Base-by-base conservation (phyloP, 1,140 invertebrate species). In the Cotesia chilonis region DNA sequence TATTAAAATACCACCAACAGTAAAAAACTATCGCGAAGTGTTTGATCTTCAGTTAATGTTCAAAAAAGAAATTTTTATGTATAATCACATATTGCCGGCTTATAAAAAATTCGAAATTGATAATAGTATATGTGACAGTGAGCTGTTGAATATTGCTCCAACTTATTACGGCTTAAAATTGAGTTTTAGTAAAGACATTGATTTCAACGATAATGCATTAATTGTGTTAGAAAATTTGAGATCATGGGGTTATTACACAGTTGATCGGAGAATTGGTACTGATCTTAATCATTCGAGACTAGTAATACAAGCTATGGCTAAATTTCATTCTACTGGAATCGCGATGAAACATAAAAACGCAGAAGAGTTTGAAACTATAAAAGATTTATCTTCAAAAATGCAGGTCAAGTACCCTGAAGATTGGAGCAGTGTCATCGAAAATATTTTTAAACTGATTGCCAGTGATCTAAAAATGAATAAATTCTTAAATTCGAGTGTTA, bases 191-290 rank as follows among this genome's bases (percentile, higher is more conserved):
- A 55, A 82, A 0, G 78, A 77, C 0, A 63, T 74, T 0, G 80
- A 82, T 10, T 87, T 90, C 0, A 2, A 47, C 68, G 83, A 90
- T 1, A 82, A 90, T 61, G 89, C 89, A 0, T 87, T 89, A 3
- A 83, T 91, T 35, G 67, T 91, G 0, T 84, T 90, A 72, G 90
- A 91, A 68, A 90, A 91, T 79, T 71, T 91, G 1, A 89, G 88
- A 63, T 59, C 75, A 0, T 74, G 78, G 1, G 89, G 86, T 1
- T 91, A 86, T 70, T 86, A 85, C 35, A 85, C 82, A 0, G 87
- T 83, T 0, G 85, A 90, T 59, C 83, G 90, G 51, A 77, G 82
- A 36, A 12, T 7, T 70, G 84, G 89, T 3, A 87, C 89, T 37
- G 88, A 90, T 75, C 59, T 88, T 4, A 81, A 84, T 3, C 87